These are phyloP conservation scores for Buathra laborator DNA, from an alignment of 2,888 invertebrate species.

Conservation along the genomic window DNA sequence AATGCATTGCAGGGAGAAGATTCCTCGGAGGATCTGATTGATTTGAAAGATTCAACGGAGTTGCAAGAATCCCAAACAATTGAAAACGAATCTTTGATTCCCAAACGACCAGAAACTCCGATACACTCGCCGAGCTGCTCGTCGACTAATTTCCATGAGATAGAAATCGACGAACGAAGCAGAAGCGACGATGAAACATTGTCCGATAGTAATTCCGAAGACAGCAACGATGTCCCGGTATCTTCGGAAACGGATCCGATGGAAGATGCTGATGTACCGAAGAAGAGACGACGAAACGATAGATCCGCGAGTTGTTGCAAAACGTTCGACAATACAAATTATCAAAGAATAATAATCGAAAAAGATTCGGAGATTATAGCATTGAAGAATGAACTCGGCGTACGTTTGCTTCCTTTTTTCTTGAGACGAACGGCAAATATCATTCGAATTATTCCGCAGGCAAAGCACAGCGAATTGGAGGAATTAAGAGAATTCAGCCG, in stretches of 20 bases:
- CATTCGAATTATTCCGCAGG: slow-evolving; percentile 66
- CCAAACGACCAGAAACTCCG: slow-evolving; percentile 61
- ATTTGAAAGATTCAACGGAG: not conserved
- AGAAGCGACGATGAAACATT: slow-evolving; percentile 37
- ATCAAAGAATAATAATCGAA: slow-evolving; percentile 76
- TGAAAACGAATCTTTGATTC: slow-evolving; percentile 52
- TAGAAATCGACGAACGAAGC: slow-evolving; percentile 33
- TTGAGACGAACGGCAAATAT: not conserved
- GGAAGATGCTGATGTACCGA: slow-evolving; percentile 57
- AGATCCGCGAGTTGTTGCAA: slow-evolving; percentile 28
- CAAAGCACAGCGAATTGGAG: slow-evolving; percentile 76
- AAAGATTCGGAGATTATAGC: slow-evolving; percentile 81
- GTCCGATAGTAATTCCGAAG: slow-evolving; percentile 33
- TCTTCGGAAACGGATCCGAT: slow-evolving; percentile 53
- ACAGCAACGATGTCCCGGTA: slow-evolving; percentile 29
- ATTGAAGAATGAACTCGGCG: slow-evolving; percentile 76
- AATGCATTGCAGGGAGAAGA: slow-evolving; percentile 53
- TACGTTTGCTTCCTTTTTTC: slow-evolving; percentile 53
- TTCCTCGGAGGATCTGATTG: slow-evolving; percentile 2
- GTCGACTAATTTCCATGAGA: slow-evolving; percentile 57
- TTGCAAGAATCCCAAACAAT: slow-evolving; percentile 14
- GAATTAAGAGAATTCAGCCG: slow-evolving; percentile 73
- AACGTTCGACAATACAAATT: slow-evolving; percentile 53
- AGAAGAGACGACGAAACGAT: slow-evolving; percentile 58
- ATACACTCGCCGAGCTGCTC: slow-evolving; percentile 56